Base-by-base conservation (phyloP, 1,140 invertebrate genomes). In the Euwallacea fornicatus region DNA sequence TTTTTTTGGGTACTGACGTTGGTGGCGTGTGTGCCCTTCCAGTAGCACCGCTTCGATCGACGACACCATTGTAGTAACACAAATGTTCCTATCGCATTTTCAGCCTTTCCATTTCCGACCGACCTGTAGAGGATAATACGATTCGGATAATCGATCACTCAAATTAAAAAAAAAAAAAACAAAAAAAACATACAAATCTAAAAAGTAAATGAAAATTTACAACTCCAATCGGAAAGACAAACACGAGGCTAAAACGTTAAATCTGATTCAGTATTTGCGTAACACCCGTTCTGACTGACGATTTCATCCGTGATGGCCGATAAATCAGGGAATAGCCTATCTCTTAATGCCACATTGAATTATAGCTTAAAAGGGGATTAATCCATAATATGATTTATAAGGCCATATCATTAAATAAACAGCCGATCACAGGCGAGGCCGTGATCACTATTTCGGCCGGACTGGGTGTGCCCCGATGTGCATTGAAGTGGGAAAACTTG, bases 311-410 rank as follows among this genome's bases (percentile, higher is more conserved):
- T 60, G 65, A 60, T 60, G 54, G 65, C 65, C 65, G 65, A 67
- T 67, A 67, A 67, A 58, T 67, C 65, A 67, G 58, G 42, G 65
- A 58, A 67, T 60, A 47, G 65, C 47, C 65, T 67, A 67, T 67
- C 65, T 67, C 65, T 67, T 67, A 67, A 67, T 67, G 65, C 65
- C 65, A 60, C 65, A 67, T 67, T 67, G 65, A 67, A 67, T 67
- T 67, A 67, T 67, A 54, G 65, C 65, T 67, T 67, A 58, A 67
- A 33, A 67, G 65, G 21, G 65, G 65, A 67, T 67, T 67, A 67
- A 67, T 67, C 47, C 54, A 42, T 60, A 58, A 67, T 67, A 67
- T 67, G 65, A 67, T 67, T 67, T 67, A 67, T 67, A 67, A 67
- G 65, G 56, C 65, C 43, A 67, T 67, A 60, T 67, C 65, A 58